phyloP scores from a whole-genome alignment of 2,888 invertebrate species.

The Thecocarcelia acutangulata region DNA sequence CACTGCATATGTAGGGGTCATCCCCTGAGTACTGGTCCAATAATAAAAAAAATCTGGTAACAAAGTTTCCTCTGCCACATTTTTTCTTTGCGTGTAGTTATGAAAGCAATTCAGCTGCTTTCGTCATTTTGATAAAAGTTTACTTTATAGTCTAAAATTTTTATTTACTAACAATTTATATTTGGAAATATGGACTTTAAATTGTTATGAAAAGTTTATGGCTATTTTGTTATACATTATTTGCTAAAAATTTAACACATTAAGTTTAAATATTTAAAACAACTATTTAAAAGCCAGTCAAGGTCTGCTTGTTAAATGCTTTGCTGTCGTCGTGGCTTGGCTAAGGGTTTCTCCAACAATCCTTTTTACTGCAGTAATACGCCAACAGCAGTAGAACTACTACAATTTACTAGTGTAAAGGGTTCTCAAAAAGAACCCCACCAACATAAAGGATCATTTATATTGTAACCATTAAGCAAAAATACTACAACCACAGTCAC shows the following conservation, averaged over 20 bases:
- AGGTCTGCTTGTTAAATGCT: conserved; percentile 32
- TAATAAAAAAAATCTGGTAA: too few relatives aligned
- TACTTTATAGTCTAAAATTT: too few relatives aligned
- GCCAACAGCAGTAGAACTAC: conserved; percentile 1
- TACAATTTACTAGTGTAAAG: background rate
- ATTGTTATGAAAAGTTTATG: too few relatives aligned
- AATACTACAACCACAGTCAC: conserved; percentile 28
- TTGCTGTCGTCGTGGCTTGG: background rate
- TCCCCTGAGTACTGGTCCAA: too few relatives aligned
- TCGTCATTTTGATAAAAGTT: too few relatives aligned
- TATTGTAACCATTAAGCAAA: conserved; percentile 42
- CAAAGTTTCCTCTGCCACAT: too few relatives aligned
- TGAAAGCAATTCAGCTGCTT: too few relatives aligned
- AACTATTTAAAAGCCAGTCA: conserved; percentile 44
- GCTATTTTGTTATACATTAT: background rate
- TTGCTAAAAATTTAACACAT: background rate
- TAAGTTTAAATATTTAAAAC: conserved; percentile 21
- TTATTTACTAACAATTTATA: too few relatives aligned
- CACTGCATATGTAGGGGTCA: too few relatives aligned
- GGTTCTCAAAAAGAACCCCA: background rate
- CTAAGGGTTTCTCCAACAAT: conserved; percentile 23
- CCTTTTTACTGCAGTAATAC: conserved; percentile 5
- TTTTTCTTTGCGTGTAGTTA: too few relatives aligned
- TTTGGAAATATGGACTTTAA: background rate
- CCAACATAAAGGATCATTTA: conserved; percentile 48